Percentiles rank a stretch among this genome's conserved stretches.
These are phyloP conservation scores for Pygocentrus nattereri DNA, from an alignment of 2,797 vertebrate genomes.

Conservation along the genomic window DNA sequence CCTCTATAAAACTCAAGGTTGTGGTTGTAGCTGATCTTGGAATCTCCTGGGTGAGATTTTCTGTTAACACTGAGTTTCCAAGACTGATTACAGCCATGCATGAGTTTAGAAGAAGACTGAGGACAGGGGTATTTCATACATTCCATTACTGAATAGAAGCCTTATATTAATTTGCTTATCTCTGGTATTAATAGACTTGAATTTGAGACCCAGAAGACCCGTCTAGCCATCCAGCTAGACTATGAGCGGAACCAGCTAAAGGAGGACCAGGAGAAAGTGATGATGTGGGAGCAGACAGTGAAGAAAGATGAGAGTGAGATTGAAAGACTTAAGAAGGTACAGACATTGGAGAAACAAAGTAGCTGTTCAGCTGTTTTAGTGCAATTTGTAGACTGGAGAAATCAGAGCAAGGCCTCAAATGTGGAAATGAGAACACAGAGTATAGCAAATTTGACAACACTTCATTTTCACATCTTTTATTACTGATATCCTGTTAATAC, in stretches of 20 bases:
- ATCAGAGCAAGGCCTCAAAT: background rate
- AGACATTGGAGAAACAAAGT: background rate
- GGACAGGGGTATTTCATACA: background rate
- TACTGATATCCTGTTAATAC: background rate
- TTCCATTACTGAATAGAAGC: background rate
- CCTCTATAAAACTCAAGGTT: too few relatives aligned
- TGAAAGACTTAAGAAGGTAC: slow-evolving; percentile 92
- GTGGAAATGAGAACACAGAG: background rate
- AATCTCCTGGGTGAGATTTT: background rate
- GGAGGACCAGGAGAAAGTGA: slow-evolving; percentile 95
- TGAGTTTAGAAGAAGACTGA: background rate
- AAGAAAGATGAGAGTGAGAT: slow-evolving; percentile 96
- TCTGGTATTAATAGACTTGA: slow-evolving; percentile 79
- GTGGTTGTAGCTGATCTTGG: too few relatives aligned
- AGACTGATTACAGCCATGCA: background rate
- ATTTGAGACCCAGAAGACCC: slow-evolving; percentile 97
- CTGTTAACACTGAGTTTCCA: background rate
- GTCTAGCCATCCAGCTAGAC: slow-evolving; percentile 93
- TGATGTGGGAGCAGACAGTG: slow-evolving; percentile 96
- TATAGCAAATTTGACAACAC: background rate
- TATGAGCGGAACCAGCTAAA: slow-evolving; percentile 95
- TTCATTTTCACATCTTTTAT: background rate
- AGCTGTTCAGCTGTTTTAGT: background rate
- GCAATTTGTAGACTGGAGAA: background rate
- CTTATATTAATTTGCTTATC: background rate